Conservation (phyloP, 2,797 vertebrate genomes). For the Tamandua tetradactyla region DNA sequence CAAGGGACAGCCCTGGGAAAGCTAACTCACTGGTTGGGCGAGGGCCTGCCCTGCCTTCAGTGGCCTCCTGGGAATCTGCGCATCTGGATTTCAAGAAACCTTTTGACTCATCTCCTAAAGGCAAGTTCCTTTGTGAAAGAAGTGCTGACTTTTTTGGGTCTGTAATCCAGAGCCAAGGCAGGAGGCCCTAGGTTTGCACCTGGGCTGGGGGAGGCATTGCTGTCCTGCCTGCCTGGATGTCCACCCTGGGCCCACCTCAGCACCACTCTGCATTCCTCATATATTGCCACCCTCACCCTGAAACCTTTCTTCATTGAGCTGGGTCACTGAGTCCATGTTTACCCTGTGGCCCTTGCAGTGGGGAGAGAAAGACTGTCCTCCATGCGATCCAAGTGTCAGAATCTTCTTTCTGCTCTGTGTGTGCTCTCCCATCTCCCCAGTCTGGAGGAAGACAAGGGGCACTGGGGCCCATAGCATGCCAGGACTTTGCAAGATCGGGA, state of each 20-base stretch:
- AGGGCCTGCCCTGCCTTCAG: neutral
- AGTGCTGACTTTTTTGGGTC: fast-evolving
- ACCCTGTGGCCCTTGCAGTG: neutral
- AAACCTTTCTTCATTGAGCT: neutral
- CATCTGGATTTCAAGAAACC: neutral
- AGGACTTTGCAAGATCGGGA: neutral
- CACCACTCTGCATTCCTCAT: neutral
- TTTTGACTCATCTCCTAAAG: neutral
- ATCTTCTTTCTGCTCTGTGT: neutral
- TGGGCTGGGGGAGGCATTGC: neutral
- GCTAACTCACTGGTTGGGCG: neutral
- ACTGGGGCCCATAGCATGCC: neutral
- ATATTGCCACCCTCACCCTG: neutral
- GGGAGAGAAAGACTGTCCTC: neutral
- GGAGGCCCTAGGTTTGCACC: neutral
- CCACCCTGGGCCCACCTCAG: neutral
- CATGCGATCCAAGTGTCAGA: neutral
- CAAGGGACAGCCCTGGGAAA: neutral
- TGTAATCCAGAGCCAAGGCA: neutral
- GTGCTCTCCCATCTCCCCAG: neutral
- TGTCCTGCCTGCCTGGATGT: neutral
- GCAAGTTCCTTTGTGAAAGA: neutral
- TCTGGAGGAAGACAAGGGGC: neutral
- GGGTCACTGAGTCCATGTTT: neutral
- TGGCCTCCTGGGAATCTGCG: neutral